Conservation (phyloP, 2,113 vertebrate genomes). For the Zapornia atra region DNA sequence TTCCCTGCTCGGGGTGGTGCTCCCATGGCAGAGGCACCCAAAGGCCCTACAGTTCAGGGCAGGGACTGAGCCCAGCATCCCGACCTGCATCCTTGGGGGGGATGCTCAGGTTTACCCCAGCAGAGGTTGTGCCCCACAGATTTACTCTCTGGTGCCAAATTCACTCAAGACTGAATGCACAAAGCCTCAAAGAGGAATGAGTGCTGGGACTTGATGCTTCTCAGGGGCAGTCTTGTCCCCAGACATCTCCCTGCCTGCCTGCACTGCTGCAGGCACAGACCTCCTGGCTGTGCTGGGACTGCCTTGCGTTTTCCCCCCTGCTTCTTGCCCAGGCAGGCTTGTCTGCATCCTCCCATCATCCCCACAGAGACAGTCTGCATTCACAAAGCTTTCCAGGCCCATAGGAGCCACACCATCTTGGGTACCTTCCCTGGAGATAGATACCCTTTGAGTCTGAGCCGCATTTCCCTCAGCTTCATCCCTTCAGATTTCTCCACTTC, state of each 20-base stretch:
- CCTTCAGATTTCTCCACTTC: background rate
- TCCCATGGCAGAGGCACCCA: background rate
- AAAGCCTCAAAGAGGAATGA: background rate
- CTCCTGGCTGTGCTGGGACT: background rate
- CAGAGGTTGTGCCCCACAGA: rapidly evolving
- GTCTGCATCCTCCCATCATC: background rate
- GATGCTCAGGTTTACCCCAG: background rate
- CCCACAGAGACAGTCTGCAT: background rate
- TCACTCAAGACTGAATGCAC: rapidly evolving
- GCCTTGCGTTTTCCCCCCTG: background rate
- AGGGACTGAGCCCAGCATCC: background rate
- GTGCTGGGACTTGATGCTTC: background rate
- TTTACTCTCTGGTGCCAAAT: background rate
- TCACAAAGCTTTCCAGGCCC: background rate
- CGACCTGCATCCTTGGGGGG: too few species aligned
- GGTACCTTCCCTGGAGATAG: background rate
- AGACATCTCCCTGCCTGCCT: background rate
- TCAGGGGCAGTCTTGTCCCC: background rate
- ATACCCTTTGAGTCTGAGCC: background rate
- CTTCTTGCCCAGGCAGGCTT: background rate
- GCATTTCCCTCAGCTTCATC: background rate
- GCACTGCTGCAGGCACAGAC: background rate
- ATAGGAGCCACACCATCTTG: rapidly evolving
- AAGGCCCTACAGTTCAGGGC: rapidly evolving
- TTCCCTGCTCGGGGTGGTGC: background rate